Evolutionary conservation across 2,113 vertebrate species (phyloP).

Genomic region (Protobothrops mucrosquamatus): DNA sequence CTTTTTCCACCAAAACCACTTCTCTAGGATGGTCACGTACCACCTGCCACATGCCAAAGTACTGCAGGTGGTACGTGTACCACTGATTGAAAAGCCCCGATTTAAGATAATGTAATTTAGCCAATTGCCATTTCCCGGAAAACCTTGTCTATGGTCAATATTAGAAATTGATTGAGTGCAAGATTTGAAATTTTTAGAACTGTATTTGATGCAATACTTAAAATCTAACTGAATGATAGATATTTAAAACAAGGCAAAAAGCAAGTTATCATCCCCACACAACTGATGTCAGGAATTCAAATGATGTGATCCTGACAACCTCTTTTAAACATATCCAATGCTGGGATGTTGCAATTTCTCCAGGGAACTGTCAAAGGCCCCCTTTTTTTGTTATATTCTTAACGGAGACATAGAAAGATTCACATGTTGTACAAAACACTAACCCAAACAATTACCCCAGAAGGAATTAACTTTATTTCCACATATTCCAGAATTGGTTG

Average conservation of each 20-base stretch:
- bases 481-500: not conserved
- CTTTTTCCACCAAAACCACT: too few species aligned
- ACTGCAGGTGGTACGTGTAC: too few species aligned
- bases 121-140: not conserved
- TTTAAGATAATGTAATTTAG: conserved; percentile 3
- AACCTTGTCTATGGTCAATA: not conserved
- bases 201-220: not conserved
- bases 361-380: not conserved
- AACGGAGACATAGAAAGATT: not conserved
- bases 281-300: not conserved
- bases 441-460: not conserved
- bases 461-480: not conserved
- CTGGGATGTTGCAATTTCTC: not conserved
- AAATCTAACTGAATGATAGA: conserved; percentile 3
- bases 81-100: too few species aligned
- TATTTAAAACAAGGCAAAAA: conserved; percentile 29
- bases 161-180: not conserved
- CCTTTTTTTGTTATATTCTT: not conserved
- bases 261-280: conserved; percentile 25
- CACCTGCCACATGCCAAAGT: too few species aligned
- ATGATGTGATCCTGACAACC: not conserved
- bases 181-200: not conserved
- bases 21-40: too few species aligned
- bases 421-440: not conserved
- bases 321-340: not conserved